Conservation (phyloP, 2,113 vertebrate genomes). For the Corydoras sp. region DNA sequence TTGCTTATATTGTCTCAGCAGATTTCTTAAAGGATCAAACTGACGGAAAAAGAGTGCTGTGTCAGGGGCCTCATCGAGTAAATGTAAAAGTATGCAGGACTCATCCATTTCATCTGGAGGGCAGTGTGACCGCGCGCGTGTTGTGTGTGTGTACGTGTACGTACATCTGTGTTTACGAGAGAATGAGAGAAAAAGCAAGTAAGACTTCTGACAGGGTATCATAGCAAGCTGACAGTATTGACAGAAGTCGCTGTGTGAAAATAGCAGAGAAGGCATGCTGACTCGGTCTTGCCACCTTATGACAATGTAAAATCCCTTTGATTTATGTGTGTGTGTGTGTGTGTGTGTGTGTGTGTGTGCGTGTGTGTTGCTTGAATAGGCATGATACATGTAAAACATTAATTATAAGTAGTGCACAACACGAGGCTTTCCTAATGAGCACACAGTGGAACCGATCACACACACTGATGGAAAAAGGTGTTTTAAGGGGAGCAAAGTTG, state of each 20-base stretch:
- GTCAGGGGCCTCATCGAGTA: conserved; percentile 18
- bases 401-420: neutral
- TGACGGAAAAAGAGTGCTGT: neutral
- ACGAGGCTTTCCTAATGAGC: conserved; percentile 15
- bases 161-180: neutral
- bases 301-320: conserved; percentile 14
- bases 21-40: neutral
- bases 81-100: conserved; percentile 19
- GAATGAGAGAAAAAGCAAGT: conserved; percentile 4
- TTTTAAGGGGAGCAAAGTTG: neutral
- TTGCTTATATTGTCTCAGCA: conserved; percentile 9
- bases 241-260: conserved; percentile 47
- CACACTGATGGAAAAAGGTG: neutral
- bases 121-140: conserved; percentile 37
- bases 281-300: conserved; percentile 4
- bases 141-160: conserved; percentile 21
- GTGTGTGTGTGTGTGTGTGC: conserved; percentile 16
- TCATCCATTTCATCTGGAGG: neutral
- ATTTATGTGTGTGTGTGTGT: conserved; percentile 35
- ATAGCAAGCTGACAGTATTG: conserved; percentile 45
- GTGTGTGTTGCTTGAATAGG: conserved; percentile 12
- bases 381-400: neutral
- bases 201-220: conserved; percentile 31
- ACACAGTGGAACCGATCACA: neutral
- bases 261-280: conserved; percentile 43